A percentile compares a stretch with the other conserved stretches of the same genome.
Conservation (phyloP, 1,140 invertebrate species). For the Tetramorium parvispinum region DNA sequence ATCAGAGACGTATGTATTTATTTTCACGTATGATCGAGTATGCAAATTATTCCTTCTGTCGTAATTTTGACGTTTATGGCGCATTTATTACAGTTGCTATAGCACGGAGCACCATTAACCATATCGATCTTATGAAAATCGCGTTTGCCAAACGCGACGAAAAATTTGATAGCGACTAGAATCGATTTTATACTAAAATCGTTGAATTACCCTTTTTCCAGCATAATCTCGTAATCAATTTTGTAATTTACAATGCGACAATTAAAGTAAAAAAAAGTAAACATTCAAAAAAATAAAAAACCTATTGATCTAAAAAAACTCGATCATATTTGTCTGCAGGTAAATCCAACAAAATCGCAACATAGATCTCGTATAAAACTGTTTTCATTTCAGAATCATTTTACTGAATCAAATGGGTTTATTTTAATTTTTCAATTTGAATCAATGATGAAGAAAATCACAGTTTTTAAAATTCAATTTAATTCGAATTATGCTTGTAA, state of each 20-base stretch:
- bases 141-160: background rate
- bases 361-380: background rate
- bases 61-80: slow-evolving; percentile 31
- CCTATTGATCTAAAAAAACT: too few species aligned
- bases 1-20: background rate
- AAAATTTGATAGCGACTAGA: slow-evolving; percentile 13
- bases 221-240: background rate
- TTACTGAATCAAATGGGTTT: background rate
- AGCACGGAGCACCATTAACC: background rate
- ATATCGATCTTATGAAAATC: slow-evolving; percentile 24
- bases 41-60: slow-evolving; percentile 34
- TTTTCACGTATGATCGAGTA: slow-evolving; percentile 25
- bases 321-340: too few species aligned
- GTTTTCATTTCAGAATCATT: background rate
- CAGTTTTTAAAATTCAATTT: background rate
- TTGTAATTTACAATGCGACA: background rate
- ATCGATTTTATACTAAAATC: background rate
- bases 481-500: background rate
- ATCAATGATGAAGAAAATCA: background rate
- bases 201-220: background rate
- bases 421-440: background rate
- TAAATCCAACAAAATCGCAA: background rate
- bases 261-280: background rate
- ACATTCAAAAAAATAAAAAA: background rate
- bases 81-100: background rate